Evolutionary conservation across 2,113 vertebrate genomes (phyloP).

Genomic region (Trogon melanurus): DNA sequence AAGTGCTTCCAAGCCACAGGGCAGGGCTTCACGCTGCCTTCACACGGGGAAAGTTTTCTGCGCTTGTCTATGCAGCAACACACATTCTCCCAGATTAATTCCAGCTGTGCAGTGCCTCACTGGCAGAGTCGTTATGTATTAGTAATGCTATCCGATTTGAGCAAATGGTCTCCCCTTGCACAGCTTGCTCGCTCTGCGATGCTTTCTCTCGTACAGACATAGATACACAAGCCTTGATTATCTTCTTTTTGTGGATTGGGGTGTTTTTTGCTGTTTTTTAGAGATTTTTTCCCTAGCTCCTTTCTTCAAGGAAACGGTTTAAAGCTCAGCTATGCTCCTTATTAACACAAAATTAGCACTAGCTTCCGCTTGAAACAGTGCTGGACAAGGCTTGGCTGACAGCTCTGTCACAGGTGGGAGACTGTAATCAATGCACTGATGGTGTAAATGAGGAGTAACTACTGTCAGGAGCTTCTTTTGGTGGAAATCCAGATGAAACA

Average conservation of each 20-base stretch:
- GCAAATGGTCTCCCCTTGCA: neutral
- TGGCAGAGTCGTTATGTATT: conserved; percentile 27
- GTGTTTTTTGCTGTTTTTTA: neutral
- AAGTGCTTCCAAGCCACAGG: conserved; percentile 73
- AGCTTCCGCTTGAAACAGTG: neutral
- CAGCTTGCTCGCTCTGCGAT: neutral
- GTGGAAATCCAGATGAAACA: neutral
- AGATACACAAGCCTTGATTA: neutral
- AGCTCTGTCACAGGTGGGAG: neutral
- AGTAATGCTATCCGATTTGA: conserved; percentile 33
- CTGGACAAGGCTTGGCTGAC: neutral
- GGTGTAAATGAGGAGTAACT: neutral
- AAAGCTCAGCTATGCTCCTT: neutral
- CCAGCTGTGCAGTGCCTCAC: conserved; percentile 70
- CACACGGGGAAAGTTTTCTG: conserved; percentile 53
- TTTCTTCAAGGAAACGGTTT: neutral
- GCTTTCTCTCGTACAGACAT: neutral
- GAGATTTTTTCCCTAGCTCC: neutral
- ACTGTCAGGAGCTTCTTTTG: neutral
- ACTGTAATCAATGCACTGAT: neutral
- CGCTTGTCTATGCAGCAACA: conserved; percentile 49
- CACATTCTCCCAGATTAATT: conserved; percentile 68
- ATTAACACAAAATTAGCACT: neutral
- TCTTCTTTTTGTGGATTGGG: neutral
- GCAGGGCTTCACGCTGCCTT: conserved; percentile 71